A percentile compares a stretch with the other conserved stretches of the same genome.
These are phyloP conservation scores for Ctenomys sociabilis DNA, from an alignment of 2,113 vertebrate genomes.

Conservation along the genomic window DNA sequence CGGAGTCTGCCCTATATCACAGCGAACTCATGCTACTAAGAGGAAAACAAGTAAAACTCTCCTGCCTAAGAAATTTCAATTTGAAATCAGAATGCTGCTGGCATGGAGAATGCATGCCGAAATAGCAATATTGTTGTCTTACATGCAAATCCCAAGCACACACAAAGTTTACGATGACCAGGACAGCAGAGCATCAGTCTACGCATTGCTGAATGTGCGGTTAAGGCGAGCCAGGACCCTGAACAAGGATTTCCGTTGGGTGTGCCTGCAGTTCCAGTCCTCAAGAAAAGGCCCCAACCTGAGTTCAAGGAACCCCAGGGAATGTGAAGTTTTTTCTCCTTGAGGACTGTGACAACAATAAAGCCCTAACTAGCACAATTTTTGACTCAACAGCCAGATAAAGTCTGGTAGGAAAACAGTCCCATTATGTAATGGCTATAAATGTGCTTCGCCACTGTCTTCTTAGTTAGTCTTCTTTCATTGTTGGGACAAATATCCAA, in stretches of 20 bases:
- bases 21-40: neutral
- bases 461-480: too few species aligned
- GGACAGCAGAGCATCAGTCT: neutral
- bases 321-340: neutral
- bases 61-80: neutral
- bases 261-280: neutral
- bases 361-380: neutral
- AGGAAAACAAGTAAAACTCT: neutral
- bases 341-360: neutral
- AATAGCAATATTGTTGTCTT: neutral
- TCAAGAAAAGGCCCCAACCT: neutral
- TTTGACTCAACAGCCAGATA: neutral
- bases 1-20: neutral
- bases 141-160: neutral
- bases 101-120: too few species aligned
- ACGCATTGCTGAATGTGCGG: rapidly evolving
- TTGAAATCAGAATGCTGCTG: neutral
- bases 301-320: neutral
- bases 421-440: neutral
- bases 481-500: too few species aligned
- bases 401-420: neutral
- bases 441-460: neutral
- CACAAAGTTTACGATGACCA: neutral
- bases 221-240: neutral
- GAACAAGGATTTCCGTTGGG: neutral